Conservation (phyloP, 2,888 invertebrate species). For the Omphaloscelis lunosa region DNA sequence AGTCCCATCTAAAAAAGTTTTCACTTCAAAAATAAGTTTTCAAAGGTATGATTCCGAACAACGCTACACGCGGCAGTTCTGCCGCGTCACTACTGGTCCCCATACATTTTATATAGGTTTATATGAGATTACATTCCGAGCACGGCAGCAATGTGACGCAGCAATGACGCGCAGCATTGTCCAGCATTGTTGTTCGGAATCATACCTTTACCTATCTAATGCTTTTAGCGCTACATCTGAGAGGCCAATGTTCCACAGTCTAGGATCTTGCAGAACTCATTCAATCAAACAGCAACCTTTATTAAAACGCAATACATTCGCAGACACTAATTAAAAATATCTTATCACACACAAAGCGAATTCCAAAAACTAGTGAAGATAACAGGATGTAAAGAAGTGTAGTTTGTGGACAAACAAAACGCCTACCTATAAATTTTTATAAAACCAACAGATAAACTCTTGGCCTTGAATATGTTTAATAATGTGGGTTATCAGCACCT, state of each 20-base stretch:
- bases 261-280: background rate
- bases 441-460: conserved; percentile 50
- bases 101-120: no score
- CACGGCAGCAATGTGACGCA: no score
- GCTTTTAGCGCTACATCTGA: background rate
- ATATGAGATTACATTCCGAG: no score
- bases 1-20: no score
- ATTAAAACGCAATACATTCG: background rate
- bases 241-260: no score
- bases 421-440: conserved; percentile 13
- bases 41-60: no score
- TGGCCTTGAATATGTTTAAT: conserved; percentile 46
- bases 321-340: background rate
- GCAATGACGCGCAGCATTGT: no score
- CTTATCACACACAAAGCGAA: background rate
- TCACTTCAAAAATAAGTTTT: no score
- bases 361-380: conserved; percentile 40
- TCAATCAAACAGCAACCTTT: background rate
- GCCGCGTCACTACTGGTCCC: no score
- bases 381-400: conserved; percentile 22
- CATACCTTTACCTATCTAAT: no score
- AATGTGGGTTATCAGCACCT: conserved; percentile 55
- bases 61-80: no score
- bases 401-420: conserved; percentile 44
- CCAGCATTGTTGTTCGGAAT: no score